Evolutionary conservation across 1,140 invertebrate genomes (phyloP), one percentile per base, ranked within the genome.

Genomic region (Drosophila arawakana): DNA sequence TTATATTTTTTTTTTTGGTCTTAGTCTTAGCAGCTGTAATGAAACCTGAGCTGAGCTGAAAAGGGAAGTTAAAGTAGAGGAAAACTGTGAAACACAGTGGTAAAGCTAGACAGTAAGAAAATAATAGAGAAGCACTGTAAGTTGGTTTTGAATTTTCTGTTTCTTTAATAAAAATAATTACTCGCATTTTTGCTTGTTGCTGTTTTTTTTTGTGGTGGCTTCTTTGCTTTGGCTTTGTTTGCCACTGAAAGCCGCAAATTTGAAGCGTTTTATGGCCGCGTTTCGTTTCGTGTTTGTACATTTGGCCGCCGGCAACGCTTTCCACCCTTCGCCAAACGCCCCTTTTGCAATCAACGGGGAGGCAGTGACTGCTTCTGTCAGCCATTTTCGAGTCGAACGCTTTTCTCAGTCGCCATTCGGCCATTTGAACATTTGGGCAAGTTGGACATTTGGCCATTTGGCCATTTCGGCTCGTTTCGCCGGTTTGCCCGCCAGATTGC

Each of bases 121-220:
- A 5, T 4, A 30, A 39, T 47, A 58, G 21, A 13, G 13, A 11
- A 47, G 54, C 49, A 67, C 15, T 57, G 58, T 73, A 30, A 21
- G 44, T 61, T 13, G 77, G 77, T 43, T 72, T 52, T 25, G 8
- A 7, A 2, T 30, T 55, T 71, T 18, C 67, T 69, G n/a, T 75
- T 78, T 57, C 39, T 86, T 86, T 73, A 88, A 82, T 86, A 86
- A 86, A 86, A 86, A 86, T 86, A 88, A 86, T 86, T 86, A 77
- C 83, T 76, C 58, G 73, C 62, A 65, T 80, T 77, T 86, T 74
- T 73, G 69, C 44, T 34, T 41, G 34, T 41, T 60, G 59, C 21
- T 80, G 72, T 62, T 76, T 68, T 60, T 68, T 46, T 21, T 46
- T 25, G 54, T 25, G 35, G 57, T 18, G 52, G 70, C 52, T 63